These are phyloP conservation scores for Darevskia nairensis DNA, from an alignment of 2,797 vertebrate species.

Conservation along the genomic window DNA sequence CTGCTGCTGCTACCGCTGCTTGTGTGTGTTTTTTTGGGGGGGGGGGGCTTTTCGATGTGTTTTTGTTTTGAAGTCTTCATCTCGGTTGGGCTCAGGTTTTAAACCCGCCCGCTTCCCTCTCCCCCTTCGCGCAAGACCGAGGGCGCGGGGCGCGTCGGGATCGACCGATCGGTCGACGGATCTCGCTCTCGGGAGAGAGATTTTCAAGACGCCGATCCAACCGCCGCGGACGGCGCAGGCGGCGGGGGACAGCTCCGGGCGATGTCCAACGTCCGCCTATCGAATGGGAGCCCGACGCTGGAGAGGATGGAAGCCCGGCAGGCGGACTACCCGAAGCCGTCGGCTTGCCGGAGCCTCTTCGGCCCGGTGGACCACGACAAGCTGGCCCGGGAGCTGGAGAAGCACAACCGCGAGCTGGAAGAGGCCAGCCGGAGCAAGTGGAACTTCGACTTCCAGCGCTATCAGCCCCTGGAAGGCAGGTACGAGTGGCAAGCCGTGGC, in stretches of 20 bases:
- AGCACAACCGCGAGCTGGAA: slow-evolving; percentile 86
- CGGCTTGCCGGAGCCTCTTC: slow-evolving; percentile 93
- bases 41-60: background rate
- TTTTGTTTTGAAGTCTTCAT: background rate
- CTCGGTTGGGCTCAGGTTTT: background rate
- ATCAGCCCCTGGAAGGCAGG: slow-evolving; percentile 85
- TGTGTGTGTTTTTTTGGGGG: background rate
- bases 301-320: slow-evolving; percentile 89
- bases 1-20: too few relatives aligned
- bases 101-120: background rate
- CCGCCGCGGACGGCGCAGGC: slow-evolving; percentile 28
- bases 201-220: slow-evolving; percentile 13
- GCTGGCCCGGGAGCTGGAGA: slow-evolving; percentile 88
- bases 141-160: background rate
- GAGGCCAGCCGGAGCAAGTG: slow-evolving; percentile 86
- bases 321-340: slow-evolving; percentile 89
- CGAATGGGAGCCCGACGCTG: slow-evolving; percentile 93
- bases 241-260: slow-evolving; percentile 57
- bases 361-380: slow-evolving; percentile 91
- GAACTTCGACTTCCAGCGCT: slow-evolving; percentile 91
- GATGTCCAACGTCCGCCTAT: slow-evolving; percentile 96
- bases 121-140: background rate
- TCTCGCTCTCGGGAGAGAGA: background rate
- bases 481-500: slow-evolving; percentile 90
- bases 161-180: too few relatives aligned